Percentiles rank a stretch among this genome's conserved stretches.
phyloP scores from a whole-genome alignment of 2,888 invertebrate species.

The Tetragonisca angustula region DNA sequence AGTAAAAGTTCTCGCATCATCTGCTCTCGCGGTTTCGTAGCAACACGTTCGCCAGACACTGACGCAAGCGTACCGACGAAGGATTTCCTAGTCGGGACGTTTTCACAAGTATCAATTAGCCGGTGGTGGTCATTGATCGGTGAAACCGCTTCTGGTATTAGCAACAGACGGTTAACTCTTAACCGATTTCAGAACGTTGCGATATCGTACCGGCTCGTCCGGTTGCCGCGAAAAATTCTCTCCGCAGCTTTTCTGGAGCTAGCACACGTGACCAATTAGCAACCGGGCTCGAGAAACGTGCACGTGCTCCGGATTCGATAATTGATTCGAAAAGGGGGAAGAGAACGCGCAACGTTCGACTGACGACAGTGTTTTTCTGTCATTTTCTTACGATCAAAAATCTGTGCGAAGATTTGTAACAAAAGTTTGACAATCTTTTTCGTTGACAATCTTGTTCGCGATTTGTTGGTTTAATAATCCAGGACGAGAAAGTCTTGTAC shows the following conservation, averaged over 20 bases:
- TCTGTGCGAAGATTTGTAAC: too few relatives aligned
- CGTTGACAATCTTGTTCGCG: background rate
- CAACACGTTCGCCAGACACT: constrained; percentile 27
- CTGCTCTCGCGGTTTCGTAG: constrained; percentile 18
- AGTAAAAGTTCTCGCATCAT: constrained; percentile 54
- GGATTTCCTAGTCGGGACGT: constrained; percentile 65
- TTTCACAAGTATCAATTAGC: constrained; percentile 78
- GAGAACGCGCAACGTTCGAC: too few relatives aligned
- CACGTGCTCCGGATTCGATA: constrained; percentile 9
- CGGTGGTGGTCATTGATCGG: constrained; percentile 73
- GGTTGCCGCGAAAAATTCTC: constrained; percentile 33
- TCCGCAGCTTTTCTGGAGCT: constrained; percentile 2
- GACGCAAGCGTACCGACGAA: constrained; percentile 38
- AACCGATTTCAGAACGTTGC: constrained; percentile 69
- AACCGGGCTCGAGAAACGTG: constrained; percentile 8
- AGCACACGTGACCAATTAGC: constrained; percentile 33
- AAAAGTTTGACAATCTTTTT: background rate
- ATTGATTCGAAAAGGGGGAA: background rate
- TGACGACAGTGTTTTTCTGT: background rate
- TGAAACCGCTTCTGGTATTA: constrained; percentile 75
- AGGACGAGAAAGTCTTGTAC: background rate
- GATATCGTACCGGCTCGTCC: constrained; percentile 21
- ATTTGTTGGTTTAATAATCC: background rate
- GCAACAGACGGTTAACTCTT: constrained; percentile 71
- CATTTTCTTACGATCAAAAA: too few relatives aligned